phyloP scores from a whole-genome alignment of 2,888 invertebrate species.

The Trissonchulus latispiculum region DNA sequence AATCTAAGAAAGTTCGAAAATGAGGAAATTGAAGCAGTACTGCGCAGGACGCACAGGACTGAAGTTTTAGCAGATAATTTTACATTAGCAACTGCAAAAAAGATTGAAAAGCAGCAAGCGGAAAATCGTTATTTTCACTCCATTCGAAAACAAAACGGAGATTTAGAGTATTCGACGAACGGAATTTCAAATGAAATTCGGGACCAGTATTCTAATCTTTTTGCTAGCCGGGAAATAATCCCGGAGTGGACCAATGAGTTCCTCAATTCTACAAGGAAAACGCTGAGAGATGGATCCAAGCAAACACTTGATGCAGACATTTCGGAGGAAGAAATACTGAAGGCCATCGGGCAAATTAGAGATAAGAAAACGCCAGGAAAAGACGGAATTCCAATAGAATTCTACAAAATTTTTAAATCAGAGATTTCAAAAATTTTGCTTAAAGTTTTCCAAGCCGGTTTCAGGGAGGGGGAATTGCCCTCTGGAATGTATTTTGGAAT shows the following conservation, averaged over 20 bases:
- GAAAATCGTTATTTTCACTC: neutral
- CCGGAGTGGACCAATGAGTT: too few relatives aligned
- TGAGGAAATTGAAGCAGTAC: neutral
- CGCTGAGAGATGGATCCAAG: too few relatives aligned
- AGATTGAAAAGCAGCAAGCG: neutral
- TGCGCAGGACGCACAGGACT: neutral
- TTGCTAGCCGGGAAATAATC: neutral
- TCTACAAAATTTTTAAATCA: neutral
- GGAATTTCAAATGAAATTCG: neutral
- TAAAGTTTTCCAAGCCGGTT: neutral
- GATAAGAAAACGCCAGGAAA: neutral
- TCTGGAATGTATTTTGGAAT: neutral
- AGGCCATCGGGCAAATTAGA: neutral
- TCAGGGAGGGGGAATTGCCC: neutral
- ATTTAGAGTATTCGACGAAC: neutral
- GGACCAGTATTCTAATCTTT: neutral
- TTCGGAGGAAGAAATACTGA: neutral
- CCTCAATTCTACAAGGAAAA: too few relatives aligned
- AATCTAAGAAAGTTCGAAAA: neutral
- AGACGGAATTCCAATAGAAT: slow-evolving; percentile 7
- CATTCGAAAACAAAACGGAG: neutral
- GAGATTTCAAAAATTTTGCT: neutral
- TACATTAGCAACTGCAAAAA: neutral
- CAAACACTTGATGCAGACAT: neutral
- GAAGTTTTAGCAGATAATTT: neutral